Conservation (phyloP, 2,888 invertebrate genomes). For the Sisyra terminalis region DNA sequence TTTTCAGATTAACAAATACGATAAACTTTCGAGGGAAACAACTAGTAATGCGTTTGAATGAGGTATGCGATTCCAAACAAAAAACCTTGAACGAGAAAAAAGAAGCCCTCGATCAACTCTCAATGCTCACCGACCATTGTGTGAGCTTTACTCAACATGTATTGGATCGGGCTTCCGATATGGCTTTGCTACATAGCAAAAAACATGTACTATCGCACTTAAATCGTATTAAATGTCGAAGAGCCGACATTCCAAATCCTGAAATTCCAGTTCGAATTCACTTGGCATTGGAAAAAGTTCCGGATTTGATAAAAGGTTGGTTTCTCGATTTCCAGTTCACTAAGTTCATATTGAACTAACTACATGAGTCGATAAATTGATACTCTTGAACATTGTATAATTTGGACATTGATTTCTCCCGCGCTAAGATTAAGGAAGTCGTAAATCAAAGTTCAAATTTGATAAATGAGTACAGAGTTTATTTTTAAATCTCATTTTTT, state of each 20-base stretch:
- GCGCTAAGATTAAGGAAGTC: no score
- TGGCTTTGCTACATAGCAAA: slow-evolving; percentile 70
- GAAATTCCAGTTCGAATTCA: slow-evolving; percentile 75
- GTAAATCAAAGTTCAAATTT: no score
- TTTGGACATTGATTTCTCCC: no score
- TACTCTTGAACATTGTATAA: no score
- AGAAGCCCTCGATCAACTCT: slow-evolving; percentile 62
- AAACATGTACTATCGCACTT: slow-evolving; percentile 57
- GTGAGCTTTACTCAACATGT: slow-evolving; percentile 69
- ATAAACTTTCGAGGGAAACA: slow-evolving; percentile 72
- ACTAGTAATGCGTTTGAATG: slow-evolving; percentile 61
- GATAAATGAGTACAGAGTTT: no score
- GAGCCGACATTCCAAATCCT: slow-evolving; percentile 79
- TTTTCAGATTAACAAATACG: slow-evolving; percentile 54
- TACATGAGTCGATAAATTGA: no score
- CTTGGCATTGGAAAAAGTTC: slow-evolving; percentile 62
- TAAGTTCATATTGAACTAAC: no score
- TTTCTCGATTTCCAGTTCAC: background rate
- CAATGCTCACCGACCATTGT: slow-evolving; percentile 77
- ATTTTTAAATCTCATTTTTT: no score
- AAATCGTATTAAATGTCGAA: slow-evolving; percentile 63
- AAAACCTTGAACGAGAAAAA: slow-evolving; percentile 74
- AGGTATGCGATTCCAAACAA: slow-evolving; percentile 59
- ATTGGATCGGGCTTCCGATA: slow-evolving; percentile 64
- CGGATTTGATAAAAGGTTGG: slow-evolving; percentile 59